Evolutionary conservation across 2,797 vertebrate genomes (phyloP), one percentile per base, ranked within the genome.

Genomic region (Danio aesculapii): DNA sequence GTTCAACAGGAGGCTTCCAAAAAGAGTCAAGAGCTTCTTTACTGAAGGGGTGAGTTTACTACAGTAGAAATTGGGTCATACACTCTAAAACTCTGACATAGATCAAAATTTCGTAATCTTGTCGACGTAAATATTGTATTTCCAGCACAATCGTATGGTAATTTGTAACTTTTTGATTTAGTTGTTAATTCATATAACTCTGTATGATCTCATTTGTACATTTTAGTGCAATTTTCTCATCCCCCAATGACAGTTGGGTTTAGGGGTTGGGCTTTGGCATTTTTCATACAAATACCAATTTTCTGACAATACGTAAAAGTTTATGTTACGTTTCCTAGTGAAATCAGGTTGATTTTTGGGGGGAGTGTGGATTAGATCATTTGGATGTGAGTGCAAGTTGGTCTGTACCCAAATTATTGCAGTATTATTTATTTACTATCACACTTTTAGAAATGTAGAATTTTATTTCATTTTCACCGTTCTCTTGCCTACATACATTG

Each of bases 21-120:
- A 96, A 93, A 95, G 97, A 71, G 96, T 97, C 12, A 96, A 97
- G 88, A 99, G 96, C 80, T 98, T 99, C 94, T 99, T 99, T 87
- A 96, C 95, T 0, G 97, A 99, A 0, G 97, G 96, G 94, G 98
- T 99, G 89, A 96, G 95, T 88, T 75, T 17, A 41, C 4, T 66
- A 21, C 41, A 14, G n/a, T 46, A 58, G 12, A 58, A 14, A 10
- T 30, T 58, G 41, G 39, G 11, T 72, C 50, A 58, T 46, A 46
- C 11, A 9, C 53, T 21, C 41, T 12, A 11, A 71, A 17, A 55
- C 10, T 55, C 17, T 4, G 7, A 8, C 52, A 58, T 57, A 4
- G 58, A 72, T 5, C 10, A 57, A 44, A 6, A 13, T 44, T 43
- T 63, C 0, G 21, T 69, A 69, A 5, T 14, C 7, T 46, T 44